phyloP scores from a whole-genome alignment of 2,888 invertebrate species.

The Diaperis boleti region DNA sequence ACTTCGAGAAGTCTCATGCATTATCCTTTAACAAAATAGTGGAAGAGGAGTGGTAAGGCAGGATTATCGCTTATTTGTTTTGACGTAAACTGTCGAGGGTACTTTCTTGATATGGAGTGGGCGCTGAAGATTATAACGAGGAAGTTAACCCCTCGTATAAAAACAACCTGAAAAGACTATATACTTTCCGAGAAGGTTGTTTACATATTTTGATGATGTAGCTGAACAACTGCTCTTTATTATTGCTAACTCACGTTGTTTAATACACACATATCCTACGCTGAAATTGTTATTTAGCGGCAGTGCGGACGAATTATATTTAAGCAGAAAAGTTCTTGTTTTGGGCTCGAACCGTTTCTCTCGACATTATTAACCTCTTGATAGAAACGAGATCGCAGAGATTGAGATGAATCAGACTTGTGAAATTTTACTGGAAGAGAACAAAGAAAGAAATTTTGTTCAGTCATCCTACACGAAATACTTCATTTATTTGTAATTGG shows the following conservation, averaged over 20 bases:
- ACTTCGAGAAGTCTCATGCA: constrained; percentile 8
- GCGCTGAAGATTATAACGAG: constrained; percentile 1
- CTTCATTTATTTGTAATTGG: constrained; percentile 3
- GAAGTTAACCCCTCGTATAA: background rate
- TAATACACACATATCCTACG: constrained; percentile 11
- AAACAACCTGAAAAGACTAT: background rate
- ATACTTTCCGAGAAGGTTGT: constrained; percentile 3
- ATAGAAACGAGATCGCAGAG: constrained; percentile 20
- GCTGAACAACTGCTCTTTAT: background rate
- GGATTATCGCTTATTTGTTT: constrained; percentile 24
- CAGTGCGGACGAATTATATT: constrained; percentile 7
- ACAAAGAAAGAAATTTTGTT: constrained; percentile 25
- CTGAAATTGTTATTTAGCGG: constrained; percentile 13
- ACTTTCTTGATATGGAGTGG: constrained; percentile 20
- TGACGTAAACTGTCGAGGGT: constrained; percentile 20
- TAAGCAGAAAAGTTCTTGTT: constrained; percentile 15
- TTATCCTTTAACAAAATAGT: constrained; percentile 7
- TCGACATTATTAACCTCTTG: constrained; percentile 16
- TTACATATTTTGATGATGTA: background rate
- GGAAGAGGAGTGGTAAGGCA: constrained; percentile 6
- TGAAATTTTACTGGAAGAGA: constrained; percentile 11
- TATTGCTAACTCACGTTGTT: constrained; percentile 21
- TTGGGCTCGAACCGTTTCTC: background rate
- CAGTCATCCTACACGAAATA: constrained; percentile 22
- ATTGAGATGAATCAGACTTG: constrained; percentile 18